Percentiles rank a stretch among this genome's conserved stretches.
Evolutionary conservation across 2,113 vertebrate species (phyloP).

Genomic region (Progne subis): DNA sequence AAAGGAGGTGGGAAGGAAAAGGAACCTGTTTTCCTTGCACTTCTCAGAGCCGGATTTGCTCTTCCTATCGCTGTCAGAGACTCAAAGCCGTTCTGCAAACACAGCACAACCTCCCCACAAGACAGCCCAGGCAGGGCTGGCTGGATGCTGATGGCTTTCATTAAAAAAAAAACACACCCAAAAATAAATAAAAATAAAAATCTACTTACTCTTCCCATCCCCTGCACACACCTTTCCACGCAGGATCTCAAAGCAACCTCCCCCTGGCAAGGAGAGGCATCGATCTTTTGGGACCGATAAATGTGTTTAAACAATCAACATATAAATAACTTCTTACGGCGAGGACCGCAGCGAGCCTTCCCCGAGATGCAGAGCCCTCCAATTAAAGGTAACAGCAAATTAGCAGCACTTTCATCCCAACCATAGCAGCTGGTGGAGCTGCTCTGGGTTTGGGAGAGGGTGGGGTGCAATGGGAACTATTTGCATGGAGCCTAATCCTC

Average conservation of each 20-base stretch:
- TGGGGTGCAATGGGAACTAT: not conserved
- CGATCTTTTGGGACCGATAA: not conserved
- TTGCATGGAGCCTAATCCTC: not conserved
- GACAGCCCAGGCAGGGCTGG: constrained; percentile 41
- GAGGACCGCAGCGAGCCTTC: not conserved
- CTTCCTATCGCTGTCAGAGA: not conserved
- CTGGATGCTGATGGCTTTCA: not conserved
- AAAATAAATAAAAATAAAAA: not conserved
- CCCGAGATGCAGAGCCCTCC: not conserved
- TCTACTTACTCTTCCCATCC: not conserved
- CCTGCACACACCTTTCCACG: not conserved
- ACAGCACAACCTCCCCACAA: constrained; percentile 38
- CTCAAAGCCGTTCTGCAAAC: constrained; percentile 19
- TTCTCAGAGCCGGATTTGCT: not conserved
- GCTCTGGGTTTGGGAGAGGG: not conserved
- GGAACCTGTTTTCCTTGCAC: not conserved
- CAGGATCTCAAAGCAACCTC: not conserved
- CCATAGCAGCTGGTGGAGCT: not conserved
- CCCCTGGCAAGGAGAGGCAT: not conserved
- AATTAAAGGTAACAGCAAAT: not conserved
- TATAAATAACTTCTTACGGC: not conserved
- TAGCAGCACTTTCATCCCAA: not conserved
- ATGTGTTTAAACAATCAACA: not conserved
- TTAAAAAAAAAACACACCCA: no score
- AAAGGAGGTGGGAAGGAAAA: not conserved